phyloP scores from a whole-genome alignment of 1,140 invertebrate species.

The Drosophila pruinosa region DNA sequence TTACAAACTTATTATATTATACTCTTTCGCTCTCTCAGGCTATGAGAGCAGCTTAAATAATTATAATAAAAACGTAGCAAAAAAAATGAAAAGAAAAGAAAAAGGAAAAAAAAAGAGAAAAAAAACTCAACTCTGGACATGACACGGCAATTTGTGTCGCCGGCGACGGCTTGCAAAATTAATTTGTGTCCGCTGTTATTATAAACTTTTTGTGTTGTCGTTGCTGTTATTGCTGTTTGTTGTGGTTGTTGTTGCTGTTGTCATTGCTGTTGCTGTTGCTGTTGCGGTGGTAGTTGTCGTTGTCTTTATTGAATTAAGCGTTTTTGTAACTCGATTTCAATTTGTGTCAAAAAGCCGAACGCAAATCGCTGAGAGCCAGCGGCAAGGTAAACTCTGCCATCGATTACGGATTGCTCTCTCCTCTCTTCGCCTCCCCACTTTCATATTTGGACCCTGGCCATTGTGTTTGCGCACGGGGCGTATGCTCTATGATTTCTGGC shows the following conservation, averaged over 20 bases:
- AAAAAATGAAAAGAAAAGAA: slow-evolving; percentile 7
- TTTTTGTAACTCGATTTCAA: slow-evolving; percentile 63
- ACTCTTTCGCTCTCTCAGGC: background rate
- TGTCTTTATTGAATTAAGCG: slow-evolving; percentile 66
- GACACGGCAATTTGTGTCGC: slow-evolving; percentile 78
- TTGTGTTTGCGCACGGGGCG: slow-evolving; percentile 9
- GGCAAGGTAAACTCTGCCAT: slow-evolving; percentile 33
- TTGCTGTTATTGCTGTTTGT: slow-evolving; percentile 50
- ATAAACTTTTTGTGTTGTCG: slow-evolving; percentile 61
- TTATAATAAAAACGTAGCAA: slow-evolving; percentile 25
- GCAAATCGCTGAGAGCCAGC: slow-evolving; percentile 38
- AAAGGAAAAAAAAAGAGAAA: slow-evolving; percentile 11
- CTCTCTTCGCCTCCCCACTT: background rate
- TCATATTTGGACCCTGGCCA: background rate
- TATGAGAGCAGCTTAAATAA: slow-evolving; percentile 33
- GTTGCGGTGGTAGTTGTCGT: slow-evolving; percentile 34
- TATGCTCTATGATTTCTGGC: slow-evolving; percentile 44
- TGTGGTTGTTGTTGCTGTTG: slow-evolving; percentile 11
- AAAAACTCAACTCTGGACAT: slow-evolving; percentile 71
- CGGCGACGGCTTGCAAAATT: slow-evolving; percentile 75
- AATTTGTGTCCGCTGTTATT: slow-evolving; percentile 79
- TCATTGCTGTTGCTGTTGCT: slow-evolving; percentile 25
- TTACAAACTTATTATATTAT: slow-evolving; percentile 30
- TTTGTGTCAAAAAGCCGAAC: slow-evolving; percentile 63
- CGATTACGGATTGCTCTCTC: background rate